Evolutionary conservation across 2,888 invertebrate species (phyloP), one percentile per base, ranked within the genome.

Genomic region (Ophion obscuratus): DNA sequence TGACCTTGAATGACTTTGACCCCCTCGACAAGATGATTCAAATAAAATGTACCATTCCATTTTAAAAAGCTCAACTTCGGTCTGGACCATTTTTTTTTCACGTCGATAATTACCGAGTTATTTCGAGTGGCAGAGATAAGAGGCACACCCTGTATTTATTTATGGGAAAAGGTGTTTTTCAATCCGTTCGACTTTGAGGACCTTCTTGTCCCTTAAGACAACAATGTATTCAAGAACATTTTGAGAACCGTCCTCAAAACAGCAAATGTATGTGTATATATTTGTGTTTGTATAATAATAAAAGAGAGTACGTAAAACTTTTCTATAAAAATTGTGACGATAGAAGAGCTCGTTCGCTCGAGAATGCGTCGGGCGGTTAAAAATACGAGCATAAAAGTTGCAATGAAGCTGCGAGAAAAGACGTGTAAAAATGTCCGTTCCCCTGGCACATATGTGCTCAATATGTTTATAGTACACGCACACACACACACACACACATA

Each of bases 311-410:
- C 79, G 75, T 74, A 70, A 59, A 68, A 70, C 47, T 78, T 47
- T 61, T 74, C 70, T 75, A 82, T 85, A 79, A 85, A 85, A 85
- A 70, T 82, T 9, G 70, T 75, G 75, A 71, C 44, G 70, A 61
- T 79, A 47, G 70, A 36, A 82, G 67, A 82, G 62, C 17, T 59
- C 74, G 75, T 75, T 79, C 59, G 64, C 27, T 68, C 59, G 73
- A 67, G 68, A 74, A 53, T 24, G 47, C 64, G 68, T 74, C 68
- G 67, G 64, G 67, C 64, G 68, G 62, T 81, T 68, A 59, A 81
- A 81, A 85, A 81, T 78, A 64, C 57, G 81, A 79, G 67, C 70
- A 64, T 79, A 66, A 79, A 82, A 82, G 64, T 82, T 79, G 64
- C 59, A 57, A 64, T 53, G 75, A 61, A 53, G 74, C 78, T 78